phyloP scores from a whole-genome alignment of 2,797 vertebrate genomes.

The Lagorchestes hirsutus region DNA sequence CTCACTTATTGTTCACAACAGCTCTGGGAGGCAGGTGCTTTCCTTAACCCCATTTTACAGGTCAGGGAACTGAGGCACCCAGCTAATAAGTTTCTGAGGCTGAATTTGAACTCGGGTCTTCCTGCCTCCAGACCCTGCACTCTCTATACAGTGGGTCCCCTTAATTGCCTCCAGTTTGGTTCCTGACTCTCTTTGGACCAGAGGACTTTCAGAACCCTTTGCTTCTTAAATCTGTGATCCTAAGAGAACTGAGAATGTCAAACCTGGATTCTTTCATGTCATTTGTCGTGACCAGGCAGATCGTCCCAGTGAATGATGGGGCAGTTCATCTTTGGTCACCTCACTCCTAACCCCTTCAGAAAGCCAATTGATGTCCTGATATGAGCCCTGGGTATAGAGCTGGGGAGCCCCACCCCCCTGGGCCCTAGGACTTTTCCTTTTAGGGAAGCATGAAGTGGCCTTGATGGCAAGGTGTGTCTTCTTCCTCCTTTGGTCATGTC shows the following conservation, averaged over 20 bases:
- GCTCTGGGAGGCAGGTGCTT: not conserved
- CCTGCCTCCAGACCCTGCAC: not conserved
- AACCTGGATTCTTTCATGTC: not conserved
- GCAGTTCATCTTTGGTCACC: not conserved
- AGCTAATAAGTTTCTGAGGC: not conserved
- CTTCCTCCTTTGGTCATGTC: not conserved
- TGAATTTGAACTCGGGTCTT: not conserved
- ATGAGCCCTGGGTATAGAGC: no score
- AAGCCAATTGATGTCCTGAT: not conserved
- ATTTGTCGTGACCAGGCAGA: not conserved
- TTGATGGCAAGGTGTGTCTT: not conserved
- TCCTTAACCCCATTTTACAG: not conserved
- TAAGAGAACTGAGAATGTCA: not conserved
- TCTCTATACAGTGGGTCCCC: no score
- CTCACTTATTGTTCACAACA: not conserved
- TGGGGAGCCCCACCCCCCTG: not conserved
- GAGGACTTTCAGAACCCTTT: no score
- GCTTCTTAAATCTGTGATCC: no score
- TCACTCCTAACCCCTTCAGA: not conserved
- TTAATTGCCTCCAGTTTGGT: not conserved
- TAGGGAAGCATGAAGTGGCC: not conserved
- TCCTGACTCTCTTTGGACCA: not conserved
- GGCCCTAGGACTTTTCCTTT: not conserved
- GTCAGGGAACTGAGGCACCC: not conserved
- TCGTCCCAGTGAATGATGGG: not conserved